Evolutionary conservation across 2,113 vertebrate genomes (phyloP).

Genomic region (Hippocampus barbouri): DNA sequence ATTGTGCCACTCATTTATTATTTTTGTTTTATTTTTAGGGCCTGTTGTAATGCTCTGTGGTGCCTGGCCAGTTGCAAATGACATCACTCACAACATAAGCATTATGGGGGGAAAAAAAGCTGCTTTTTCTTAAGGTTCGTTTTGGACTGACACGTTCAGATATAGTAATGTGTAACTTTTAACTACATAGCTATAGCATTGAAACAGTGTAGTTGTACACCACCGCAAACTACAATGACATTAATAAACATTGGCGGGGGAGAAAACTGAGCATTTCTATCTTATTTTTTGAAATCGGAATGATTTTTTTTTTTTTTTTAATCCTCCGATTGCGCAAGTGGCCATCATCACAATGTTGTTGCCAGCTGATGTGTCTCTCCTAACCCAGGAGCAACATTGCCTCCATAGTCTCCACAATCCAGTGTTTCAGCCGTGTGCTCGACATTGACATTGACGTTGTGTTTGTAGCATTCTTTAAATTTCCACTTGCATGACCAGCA

Average conservation of each 20-base stretch:
- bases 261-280: not conserved
- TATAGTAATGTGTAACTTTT: not conserved
- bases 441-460: slow-evolving; percentile 56
- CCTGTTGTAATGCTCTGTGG: slow-evolving; percentile 39
- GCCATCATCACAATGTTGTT: not conserved
- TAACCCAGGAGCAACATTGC: not conserved
- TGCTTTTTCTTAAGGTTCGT: not conserved
- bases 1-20: slow-evolving; percentile 62
- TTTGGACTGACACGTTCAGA: not conserved
- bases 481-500: slow-evolving; percentile 66
- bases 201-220: not conserved
- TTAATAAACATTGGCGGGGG: not conserved
- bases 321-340: not conserved
- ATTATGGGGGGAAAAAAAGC: not conserved
- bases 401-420: slow-evolving; percentile 21
- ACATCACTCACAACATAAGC: not conserved
- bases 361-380: not conserved
- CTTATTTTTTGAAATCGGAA: too few relatives aligned
- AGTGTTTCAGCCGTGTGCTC: slow-evolving; percentile 30
- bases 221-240: not conserved
- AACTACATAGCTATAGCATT: not conserved
- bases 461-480: slow-evolving; percentile 60
- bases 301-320: not conserved
- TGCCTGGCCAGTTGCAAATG: slow-evolving; percentile 28
- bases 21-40: slow-evolving; percentile 50